Conservation (phyloP, 2,888 invertebrate species). For the Amphimallon solstitiale region DNA sequence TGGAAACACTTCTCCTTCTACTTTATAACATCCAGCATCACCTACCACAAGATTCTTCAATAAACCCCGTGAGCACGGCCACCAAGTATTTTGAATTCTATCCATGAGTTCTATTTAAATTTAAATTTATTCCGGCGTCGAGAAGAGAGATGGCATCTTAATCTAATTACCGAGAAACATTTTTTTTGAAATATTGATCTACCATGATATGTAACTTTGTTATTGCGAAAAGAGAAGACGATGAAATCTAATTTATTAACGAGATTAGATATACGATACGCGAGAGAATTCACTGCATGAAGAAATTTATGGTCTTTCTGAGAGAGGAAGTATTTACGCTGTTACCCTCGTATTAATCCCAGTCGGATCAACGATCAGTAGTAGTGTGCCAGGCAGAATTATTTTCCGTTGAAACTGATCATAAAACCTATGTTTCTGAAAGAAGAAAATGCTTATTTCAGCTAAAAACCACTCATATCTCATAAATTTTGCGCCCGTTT, state of each 20-base stretch:
- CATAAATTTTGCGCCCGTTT: background rate
- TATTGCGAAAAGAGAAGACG: slow-evolving; percentile 2
- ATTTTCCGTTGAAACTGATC: slow-evolving; percentile 18
- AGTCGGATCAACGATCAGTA: slow-evolving; percentile 19
- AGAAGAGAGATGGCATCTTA: background rate
- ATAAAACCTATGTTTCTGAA: background rate
- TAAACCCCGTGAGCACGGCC: too few species aligned
- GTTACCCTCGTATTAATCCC: slow-evolving; percentile 19
- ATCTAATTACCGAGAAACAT: background rate
- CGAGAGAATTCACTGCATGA: slow-evolving; percentile 18
- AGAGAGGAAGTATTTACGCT: slow-evolving; percentile 21
- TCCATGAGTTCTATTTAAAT: too few species aligned
- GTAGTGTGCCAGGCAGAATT: background rate
- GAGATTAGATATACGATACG: slow-evolving; percentile 30
- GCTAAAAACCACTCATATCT: slow-evolving; percentile 5
- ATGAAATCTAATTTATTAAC: slow-evolving; percentile 29
- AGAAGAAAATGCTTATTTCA: background rate
- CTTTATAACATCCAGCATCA: too few species aligned
- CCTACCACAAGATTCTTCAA: too few species aligned
- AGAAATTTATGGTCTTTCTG: slow-evolving; percentile 15
- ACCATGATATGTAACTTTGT: background rate
- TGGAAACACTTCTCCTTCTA: too few species aligned
- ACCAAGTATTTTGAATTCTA: too few species aligned
- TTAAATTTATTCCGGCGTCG: too few species aligned
- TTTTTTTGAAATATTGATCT: slow-evolving; percentile 15